Base-by-base conservation (phyloP, 2,113 vertebrate species). In the Ancistrus triradiatus region DNA sequence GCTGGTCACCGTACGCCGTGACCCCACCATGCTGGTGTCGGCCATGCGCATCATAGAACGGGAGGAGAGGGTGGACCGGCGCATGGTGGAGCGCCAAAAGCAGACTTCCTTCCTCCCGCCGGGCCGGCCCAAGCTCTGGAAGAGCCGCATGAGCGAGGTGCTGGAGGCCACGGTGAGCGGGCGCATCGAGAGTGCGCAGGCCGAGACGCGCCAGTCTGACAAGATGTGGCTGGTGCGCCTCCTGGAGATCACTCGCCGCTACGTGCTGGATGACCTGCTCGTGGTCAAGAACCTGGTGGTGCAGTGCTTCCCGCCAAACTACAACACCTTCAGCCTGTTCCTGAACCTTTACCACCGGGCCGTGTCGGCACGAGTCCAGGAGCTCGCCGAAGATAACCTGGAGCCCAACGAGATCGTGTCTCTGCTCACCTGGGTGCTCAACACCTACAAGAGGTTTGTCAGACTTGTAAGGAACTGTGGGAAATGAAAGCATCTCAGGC, bases 141-240 rank as follows among this genome's bases (percentile, higher is more conserved):
- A 94, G 69, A 92, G 91, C 61, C 94, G 87, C 52, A 95, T 96
- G 94, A 95, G 95, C 17, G 51, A 85, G 63, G 89, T 94, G 31
- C 79, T 98, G 77, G 94, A 97, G 68, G 86, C 86, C 46, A 99
- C 93, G 0, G 93, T 97, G 58, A 88, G 85, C 64, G 93, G 83
- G 0, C 87, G 95, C 51, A 97, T 99, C 0, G 96, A 99, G 77
- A 89, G 93, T 53, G 92, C 91, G 5, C 96, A 98, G 81, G 81
- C 94, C 0, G 93, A 94, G 62, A 97, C 94, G 0, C 86, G 91
- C 42, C 92, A 97, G 65, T 91, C 88, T 0, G 95, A 98, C 80
- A 95, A 95, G 76, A 99, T 99, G 96, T 99, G 95, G 96, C 89
- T 99, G 0, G 95, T 99, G 42, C 91, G 95, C 13, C 92, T 98